phyloP scores from a whole-genome alignment of 2,888 invertebrate genomes.

The Micropterix aruncella region DNA sequence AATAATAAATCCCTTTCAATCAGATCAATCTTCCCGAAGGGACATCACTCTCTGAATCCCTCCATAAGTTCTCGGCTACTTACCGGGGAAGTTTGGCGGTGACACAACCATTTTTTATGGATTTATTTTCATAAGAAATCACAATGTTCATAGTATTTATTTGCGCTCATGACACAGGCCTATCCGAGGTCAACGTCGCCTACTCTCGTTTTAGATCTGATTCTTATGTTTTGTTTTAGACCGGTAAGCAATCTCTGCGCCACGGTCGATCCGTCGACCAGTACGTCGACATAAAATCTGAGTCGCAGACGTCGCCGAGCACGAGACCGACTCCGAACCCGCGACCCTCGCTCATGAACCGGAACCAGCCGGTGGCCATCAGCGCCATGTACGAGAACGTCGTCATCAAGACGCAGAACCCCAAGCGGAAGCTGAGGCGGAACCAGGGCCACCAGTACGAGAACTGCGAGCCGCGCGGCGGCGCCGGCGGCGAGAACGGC shows the following conservation, averaged over 20 bases:
- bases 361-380: conserved; percentile 54
- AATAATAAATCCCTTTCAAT: too few relatives aligned
- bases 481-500: conserved; percentile 23
- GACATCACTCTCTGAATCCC: too few relatives aligned
- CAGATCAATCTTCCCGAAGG: too few relatives aligned
- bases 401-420: conserved; percentile 57
- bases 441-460: conserved; percentile 45
- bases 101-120: too few relatives aligned
- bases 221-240: conserved; percentile 25
- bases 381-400: conserved; percentile 61
- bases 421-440: conserved; percentile 51
- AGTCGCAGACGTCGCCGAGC: conserved; percentile 30
- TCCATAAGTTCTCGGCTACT: too few relatives aligned
- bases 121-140: too few relatives aligned
- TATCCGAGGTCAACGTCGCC: too few relatives aligned
- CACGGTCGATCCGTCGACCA: conserved; percentile 66
- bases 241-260: conserved; percentile 42
- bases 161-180: too few relatives aligned
- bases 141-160: too few relatives aligned
- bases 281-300: conserved; percentile 61
- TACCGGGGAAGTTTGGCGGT: too few relatives aligned
- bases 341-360: conserved; percentile 29
- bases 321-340: conserved; percentile 32
- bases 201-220: too few relatives aligned
- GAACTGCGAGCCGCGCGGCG: conserved; percentile 38